A percentile compares a stretch with the other conserved stretches of the same genome.
These are phyloP conservation scores for Trichonephila clavata DNA, from an alignment of 1,140 invertebrate genomes.

Conservation along the genomic window DNA sequence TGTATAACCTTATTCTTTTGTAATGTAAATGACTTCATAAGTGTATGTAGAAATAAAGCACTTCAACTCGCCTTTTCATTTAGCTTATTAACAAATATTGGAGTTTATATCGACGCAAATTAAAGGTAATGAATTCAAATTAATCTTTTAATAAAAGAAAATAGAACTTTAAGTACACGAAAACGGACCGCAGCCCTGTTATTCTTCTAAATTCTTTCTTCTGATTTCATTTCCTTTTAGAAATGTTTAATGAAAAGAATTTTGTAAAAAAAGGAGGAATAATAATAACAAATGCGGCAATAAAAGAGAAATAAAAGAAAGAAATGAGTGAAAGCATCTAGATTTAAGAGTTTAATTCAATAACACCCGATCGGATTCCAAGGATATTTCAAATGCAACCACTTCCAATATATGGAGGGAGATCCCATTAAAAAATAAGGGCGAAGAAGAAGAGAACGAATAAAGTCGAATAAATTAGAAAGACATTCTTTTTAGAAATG, in stretches of 20 bases:
- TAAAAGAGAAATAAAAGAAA: not conserved
- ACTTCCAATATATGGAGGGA: not conserved
- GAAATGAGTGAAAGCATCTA: not conserved
- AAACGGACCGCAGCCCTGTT: not conserved
- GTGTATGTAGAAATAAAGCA: too few relatives aligned
- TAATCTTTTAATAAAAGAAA: not conserved
- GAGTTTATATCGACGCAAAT: not conserved
- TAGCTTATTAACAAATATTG: not conserved
- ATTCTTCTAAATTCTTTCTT: not conserved
- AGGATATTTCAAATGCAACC: conserved; percentile 2
- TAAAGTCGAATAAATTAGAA: conserved; percentile 26
- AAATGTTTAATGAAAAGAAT: conserved; percentile 8
- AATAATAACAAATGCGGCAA: not conserved
- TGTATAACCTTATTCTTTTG: not conserved
- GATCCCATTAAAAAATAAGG: not conserved
- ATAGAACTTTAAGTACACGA: not conserved
- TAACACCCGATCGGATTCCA: conserved; percentile 2
- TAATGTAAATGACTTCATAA: not conserved
- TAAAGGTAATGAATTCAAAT: not conserved
- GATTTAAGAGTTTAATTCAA: conserved; percentile 7
- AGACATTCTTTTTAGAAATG: conserved; percentile 14
- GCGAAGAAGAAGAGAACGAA: not conserved
- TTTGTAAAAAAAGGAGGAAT: not conserved
- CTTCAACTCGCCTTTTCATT: not conserved
- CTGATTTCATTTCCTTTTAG: not conserved